Conservation (phyloP, 2,888 invertebrate species). For the Acanthosepion esculentum region DNA sequence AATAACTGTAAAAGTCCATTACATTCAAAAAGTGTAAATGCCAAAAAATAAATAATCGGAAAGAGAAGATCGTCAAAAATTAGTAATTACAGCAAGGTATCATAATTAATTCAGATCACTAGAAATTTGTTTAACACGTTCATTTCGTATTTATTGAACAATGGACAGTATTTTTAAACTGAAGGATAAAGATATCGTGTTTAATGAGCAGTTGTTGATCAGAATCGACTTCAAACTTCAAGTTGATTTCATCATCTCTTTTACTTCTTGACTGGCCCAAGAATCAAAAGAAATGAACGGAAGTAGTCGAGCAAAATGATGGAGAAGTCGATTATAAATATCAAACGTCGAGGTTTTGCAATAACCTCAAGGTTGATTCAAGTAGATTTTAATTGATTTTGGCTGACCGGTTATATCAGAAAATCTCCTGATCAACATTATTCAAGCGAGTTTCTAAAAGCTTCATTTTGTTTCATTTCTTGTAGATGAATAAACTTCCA, state of each 20-base stretch:
- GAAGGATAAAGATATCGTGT: background rate
- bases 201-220: background rate
- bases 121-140: too few species aligned
- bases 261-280: background rate
- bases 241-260: background rate
- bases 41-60: too few species aligned
- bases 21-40: too few species aligned
- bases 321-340: background rate
- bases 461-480: background rate
- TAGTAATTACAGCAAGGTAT: too few species aligned
- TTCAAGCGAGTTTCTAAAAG: background rate
- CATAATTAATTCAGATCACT: too few species aligned
- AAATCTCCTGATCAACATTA: background rate
- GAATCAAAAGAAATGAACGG: background rate
- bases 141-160: background rate
- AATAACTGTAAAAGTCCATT: too few species aligned
- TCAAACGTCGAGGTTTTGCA: background rate
- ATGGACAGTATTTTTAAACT: background rate
- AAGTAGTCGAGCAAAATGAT: background rate
- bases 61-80: too few species aligned
- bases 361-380: background rate
- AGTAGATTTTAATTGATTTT: slow-evolving; percentile 23
- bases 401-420: background rate
- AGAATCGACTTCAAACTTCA: background rate
- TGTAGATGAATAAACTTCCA: slow-evolving; percentile 15